Conservation (phyloP, 2,888 invertebrate species). For the Ferdinandea cuprea region DNA sequence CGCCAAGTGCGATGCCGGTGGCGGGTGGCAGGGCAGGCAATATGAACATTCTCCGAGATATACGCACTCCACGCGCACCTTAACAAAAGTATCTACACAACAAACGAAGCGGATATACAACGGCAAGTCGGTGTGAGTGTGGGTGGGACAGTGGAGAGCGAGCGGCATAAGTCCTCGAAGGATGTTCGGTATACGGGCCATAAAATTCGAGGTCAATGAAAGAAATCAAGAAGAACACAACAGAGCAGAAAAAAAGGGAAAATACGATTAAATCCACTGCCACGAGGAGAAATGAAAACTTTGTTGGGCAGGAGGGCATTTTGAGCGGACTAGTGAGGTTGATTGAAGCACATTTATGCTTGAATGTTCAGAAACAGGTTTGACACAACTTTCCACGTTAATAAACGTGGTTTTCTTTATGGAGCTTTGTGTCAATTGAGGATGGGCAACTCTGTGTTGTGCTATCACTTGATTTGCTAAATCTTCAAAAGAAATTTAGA, state of each 20-base stretch:
- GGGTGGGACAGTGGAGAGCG: background rate
- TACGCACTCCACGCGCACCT: conserved; percentile 35
- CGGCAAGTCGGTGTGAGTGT: background rate
- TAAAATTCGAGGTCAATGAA: conserved; percentile 68
- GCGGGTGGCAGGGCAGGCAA: background rate
- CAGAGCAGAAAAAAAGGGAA: background rate
- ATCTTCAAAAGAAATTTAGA: too few species aligned
- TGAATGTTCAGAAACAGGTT: background rate
- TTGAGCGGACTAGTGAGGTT: background rate
- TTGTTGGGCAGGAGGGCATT: background rate
- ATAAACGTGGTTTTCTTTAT: too few species aligned
- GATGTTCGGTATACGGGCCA: conserved; percentile 43
- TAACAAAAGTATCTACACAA: conserved; percentile 1
- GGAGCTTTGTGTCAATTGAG: too few species aligned
- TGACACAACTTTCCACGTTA: too few species aligned
- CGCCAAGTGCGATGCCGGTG: too few species aligned
- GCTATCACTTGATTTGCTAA: too few species aligned
- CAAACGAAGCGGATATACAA: background rate
- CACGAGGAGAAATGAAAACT: conserved; percentile 18
- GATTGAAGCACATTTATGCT: conserved; percentile 30
- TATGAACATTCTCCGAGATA: background rate
- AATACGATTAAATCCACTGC: conserved; percentile 43
- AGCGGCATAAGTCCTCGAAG: conserved; percentile 34
- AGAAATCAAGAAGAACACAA: conserved; percentile 15
- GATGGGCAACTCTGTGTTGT: too few species aligned